phyloP scores from a whole-genome alignment of 2,797 vertebrate genomes.

The Takifugu ocellatus region DNA sequence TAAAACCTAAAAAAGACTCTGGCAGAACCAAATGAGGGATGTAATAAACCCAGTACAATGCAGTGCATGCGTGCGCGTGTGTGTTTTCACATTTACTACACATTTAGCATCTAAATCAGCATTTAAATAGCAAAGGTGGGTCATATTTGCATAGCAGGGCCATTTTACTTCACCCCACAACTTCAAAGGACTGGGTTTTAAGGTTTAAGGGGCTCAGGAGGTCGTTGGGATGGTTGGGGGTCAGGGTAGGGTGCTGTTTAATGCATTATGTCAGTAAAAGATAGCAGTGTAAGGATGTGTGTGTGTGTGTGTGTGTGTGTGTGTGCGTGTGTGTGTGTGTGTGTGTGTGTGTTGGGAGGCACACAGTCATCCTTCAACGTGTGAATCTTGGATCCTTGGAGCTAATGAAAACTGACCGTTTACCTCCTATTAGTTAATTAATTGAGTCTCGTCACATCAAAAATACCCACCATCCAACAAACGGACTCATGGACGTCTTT shows the following conservation, averaged over 20 bases:
- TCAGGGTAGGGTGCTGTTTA: too few relatives aligned
- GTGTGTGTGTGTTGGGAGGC: conserved; percentile 48
- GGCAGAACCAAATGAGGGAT: conserved; percentile 51
- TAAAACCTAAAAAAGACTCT: conserved; percentile 65
- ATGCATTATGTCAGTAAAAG: too few relatives aligned
- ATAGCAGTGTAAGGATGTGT: too few relatives aligned
- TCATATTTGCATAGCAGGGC: conserved; percentile 48
- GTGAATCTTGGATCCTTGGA: conserved; percentile 38
- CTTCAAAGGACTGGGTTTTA: too few relatives aligned
- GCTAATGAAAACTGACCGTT: conserved; percentile 23
- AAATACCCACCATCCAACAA: conserved; percentile 23
- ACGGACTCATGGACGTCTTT: conserved; percentile 38
- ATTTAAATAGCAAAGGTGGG: too few relatives aligned
- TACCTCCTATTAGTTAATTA: conserved; percentile 37
- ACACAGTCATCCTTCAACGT: conserved; percentile 41
- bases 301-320: too few relatives aligned
- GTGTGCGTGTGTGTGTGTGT: conserved; percentile 21
- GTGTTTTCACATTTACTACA: conserved; percentile 18
- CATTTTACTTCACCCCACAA: not conserved
- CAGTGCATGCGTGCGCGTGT: conserved; percentile 24
- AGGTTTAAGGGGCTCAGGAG: too few relatives aligned
- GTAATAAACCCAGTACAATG: conserved; percentile 65
- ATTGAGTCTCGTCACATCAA: conserved; percentile 27
- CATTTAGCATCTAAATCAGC: too few relatives aligned
- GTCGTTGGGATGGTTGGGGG: too few relatives aligned